Evolutionary conservation across 64 coral and sea anemone species (phyloP), one percentile per base, ranked within the genome.

Genomic region (Orbicella faveolata): DNA sequence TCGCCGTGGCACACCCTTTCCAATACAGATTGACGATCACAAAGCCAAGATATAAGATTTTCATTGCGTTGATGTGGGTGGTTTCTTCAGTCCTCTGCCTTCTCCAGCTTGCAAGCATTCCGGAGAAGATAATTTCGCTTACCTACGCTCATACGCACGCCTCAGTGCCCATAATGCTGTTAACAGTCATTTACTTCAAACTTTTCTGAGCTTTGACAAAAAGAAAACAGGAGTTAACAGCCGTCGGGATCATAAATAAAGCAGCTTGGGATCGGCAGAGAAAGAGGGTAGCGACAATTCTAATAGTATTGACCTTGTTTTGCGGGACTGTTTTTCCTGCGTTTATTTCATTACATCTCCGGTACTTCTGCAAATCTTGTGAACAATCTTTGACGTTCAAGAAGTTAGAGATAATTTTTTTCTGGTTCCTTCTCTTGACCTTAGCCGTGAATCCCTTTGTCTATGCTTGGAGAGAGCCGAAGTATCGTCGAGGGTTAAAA

Each of bases 21-120:
- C 70, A 69, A 85, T 85, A 85, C 36, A 65, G 26, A 72, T 72
- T 19, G 20, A 85, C 65, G 36, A 39, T 85, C 14, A 85, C 82
- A 37, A 85, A 72, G 37, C 9, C 21, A 51, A 85, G 65, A 72
- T 41, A 33, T 41, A 85, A 70, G 82, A 26, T 73, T 69, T 70
- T 52, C 3, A 85, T 85, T 9, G 63, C 65, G 13, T 20, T 68
- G 13, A 14, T 85, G 64, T 85, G 82, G 82, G 30, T 26, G n/a
- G 3, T 70, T n/a, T 20, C 21, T n/a, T 70, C 25, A 26, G 30
- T 70, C n/a, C 21, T 70, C 2, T 70, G 21, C 67, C 10, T n/a
- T 70, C 67, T 70, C 8, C 67, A 70, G 67, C 25, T 70, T 10
- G 25, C 67, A 70, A 70, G 67, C 67, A 70, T 70, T 70, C 67